Conservation (phyloP, 2,888 invertebrate species). For the Tachystola acroxantha region DNA sequence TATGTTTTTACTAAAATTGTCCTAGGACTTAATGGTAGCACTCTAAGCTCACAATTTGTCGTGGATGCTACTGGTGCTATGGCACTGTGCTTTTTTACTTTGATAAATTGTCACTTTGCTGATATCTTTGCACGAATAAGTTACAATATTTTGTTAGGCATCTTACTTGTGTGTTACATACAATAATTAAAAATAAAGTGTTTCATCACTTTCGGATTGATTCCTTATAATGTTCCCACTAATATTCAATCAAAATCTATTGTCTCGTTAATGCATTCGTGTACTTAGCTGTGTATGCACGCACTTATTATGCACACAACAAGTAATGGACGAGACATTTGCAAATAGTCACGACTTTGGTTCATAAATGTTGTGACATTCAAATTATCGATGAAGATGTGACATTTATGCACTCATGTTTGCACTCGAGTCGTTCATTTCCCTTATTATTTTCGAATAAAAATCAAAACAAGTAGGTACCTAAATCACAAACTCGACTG, state of each 20-base stretch:
- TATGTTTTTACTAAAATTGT: slow-evolving; percentile 58
- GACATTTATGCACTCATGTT: slow-evolving; percentile 10
- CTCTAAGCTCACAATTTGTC: slow-evolving; percentile 29
- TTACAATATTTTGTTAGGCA: too few species aligned
- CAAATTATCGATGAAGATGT: slow-evolving; percentile 13
- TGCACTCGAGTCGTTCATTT: slow-evolving; percentile 1
- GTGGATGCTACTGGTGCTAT: too few species aligned
- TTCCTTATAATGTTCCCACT: too few species aligned
- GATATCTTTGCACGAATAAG: slow-evolving; percentile 5
- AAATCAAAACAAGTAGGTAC: too few species aligned
- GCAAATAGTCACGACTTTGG: slow-evolving; percentile 46
- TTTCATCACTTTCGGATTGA: too few species aligned
- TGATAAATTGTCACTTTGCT: slow-evolving; percentile 35
- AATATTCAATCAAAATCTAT: slow-evolving; percentile 2
- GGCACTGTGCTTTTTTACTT: slow-evolving; percentile 20
- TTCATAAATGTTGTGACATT: slow-evolving; percentile 18
- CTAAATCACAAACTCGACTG: too few species aligned
- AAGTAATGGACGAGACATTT: slow-evolving; percentile 46
- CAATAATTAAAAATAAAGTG: too few species aligned
- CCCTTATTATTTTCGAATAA: not conserved
- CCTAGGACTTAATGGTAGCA: slow-evolving; percentile 29
- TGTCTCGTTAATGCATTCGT: slow-evolving; percentile 5
- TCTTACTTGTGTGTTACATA: too few species aligned
- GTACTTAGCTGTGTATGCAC: slow-evolving; percentile 26
- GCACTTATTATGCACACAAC: slow-evolving; percentile 35